These are phyloP conservation scores for Lasioglossum leucozonium DNA, from an alignment of 2,888 invertebrate genomes.

Conservation along the genomic window DNA sequence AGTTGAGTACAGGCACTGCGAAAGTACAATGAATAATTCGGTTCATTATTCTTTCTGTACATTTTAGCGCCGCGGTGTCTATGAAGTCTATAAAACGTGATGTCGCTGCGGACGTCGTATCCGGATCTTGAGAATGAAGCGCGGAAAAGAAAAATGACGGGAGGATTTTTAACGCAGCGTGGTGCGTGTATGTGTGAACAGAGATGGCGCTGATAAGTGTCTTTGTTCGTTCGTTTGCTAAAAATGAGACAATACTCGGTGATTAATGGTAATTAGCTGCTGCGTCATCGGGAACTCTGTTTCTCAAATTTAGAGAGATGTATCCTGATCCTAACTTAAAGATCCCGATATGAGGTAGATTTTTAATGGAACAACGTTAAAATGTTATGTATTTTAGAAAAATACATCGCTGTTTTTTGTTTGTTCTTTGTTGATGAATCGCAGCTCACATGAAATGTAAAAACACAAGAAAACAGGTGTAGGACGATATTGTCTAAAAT, in stretches of 20 bases:
- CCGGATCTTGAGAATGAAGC: neutral
- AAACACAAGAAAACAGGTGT: neutral
- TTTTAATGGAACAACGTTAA: too few relatives aligned
- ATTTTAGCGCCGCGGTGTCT: constrained; percentile 4
- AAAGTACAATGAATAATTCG: neutral
- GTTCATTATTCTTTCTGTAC: neutral
- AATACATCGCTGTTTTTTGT: neutral
- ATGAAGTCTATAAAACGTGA: neutral
- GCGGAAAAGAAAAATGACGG: constrained; percentile 4
- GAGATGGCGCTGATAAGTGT: constrained; percentile 1
- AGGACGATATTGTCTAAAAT: neutral
- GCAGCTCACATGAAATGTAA: neutral
- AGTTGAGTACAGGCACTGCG: neutral
- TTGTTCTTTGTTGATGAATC: neutral
- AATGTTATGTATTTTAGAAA: too few relatives aligned
- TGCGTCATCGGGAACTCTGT: neutral
- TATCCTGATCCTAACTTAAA: too few relatives aligned
- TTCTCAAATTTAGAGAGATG: too few relatives aligned
- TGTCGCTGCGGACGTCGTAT: constrained; percentile 10
- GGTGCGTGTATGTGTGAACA: neutral
- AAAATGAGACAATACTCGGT: neutral
- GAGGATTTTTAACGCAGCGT: too few relatives aligned
- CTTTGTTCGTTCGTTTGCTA: neutral
- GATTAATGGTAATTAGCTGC: neutral
- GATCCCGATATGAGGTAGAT: too few relatives aligned